Base-by-base conservation (phyloP, 92 coral and sea anemone species). In the Phenganax marumi region DNA sequence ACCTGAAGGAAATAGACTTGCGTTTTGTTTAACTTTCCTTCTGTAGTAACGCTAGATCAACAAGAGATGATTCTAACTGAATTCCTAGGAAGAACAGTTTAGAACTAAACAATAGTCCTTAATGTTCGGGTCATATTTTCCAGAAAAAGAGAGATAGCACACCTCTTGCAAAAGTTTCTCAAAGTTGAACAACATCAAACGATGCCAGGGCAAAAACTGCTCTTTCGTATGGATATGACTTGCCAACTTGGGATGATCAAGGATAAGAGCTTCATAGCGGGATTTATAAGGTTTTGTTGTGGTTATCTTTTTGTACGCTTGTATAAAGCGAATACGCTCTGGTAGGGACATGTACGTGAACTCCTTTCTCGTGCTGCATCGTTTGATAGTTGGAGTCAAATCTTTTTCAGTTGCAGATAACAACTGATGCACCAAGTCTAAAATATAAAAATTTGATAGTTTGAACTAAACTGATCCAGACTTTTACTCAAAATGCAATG, bases 121-220 rank as follows among this genome's bases (percentile, higher is more conserved):
- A 18, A 0, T 19, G 25, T 3, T 2, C 10, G 68, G 18, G 43
- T 58, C 22, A 7, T 58, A 58, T 16, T 16, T 58, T 12, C n/a
- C 21, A 18, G 0, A 16, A 58, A 12, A 58, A 18, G n/a, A 58
- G 23, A 18, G 22, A 58, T 7, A 58, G 22, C 8, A 7, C 43
- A 66, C 72, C 53, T 78, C 72, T 17, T 50, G 56, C 57, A 78
- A 48, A 16, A 78, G 71, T 8, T 78, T 78, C 60, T 78, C 83
- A 78, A 78, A 46, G 12, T 78, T 60, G 10, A 61, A 22, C 17
- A 78, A 25, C 65, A 78, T 57, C 58, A 78, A 60, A 18, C 83
- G 83, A 78, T 78, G 83, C 83, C 83, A 78, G 8, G 83, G 83
- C 17, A 78, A 63, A 48, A 78, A 78, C 53, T 78, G 83, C n/a